Conservation (phyloP, 37 sponge, comb jelly and placozoan species). For the Ianthella basta region DNA sequence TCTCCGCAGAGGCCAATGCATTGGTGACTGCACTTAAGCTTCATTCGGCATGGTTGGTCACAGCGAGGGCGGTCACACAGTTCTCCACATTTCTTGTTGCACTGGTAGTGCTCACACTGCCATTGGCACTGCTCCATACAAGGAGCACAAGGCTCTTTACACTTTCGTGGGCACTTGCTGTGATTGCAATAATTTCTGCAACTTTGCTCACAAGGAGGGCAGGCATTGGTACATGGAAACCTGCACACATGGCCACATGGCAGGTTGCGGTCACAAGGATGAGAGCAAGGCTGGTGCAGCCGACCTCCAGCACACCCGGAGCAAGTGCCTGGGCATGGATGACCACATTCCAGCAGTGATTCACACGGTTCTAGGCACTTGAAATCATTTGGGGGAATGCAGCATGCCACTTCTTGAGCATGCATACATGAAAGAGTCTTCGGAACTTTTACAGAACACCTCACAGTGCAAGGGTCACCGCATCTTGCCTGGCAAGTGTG, state of each 20-base stretch:
- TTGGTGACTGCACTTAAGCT: slow-evolving; percentile 67
- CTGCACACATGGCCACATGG: slow-evolving; percentile 83
- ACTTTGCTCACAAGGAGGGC: slow-evolving; percentile 69
- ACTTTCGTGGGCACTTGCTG: slow-evolving; percentile 71
- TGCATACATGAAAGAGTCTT: slow-evolving; percentile 74
- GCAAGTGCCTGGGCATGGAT: slow-evolving; percentile 79
- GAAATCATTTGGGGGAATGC: background rate
- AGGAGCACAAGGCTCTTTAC: slow-evolving; percentile 72
- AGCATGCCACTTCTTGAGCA: slow-evolving; percentile 40
- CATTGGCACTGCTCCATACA: slow-evolving; percentile 85
- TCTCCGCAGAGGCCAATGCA: slow-evolving; percentile 96
- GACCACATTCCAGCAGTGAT: slow-evolving; percentile 65
- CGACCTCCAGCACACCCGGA: slow-evolving; percentile 68
- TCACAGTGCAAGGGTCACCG: slow-evolving; percentile 61
- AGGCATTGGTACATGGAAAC: slow-evolving; percentile 63
- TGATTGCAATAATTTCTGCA: slow-evolving; percentile 82
- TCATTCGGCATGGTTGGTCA: slow-evolving; percentile 48
- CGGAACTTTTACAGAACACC: slow-evolving; percentile 36
- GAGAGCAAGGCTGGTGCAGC: slow-evolving; percentile 65
- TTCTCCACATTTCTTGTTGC: slow-evolving; percentile 78
- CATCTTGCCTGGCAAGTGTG: slow-evolving; percentile 75
- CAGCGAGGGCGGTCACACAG: slow-evolving; percentile 78
- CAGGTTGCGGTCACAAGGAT: slow-evolving; percentile 70
- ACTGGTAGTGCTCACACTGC: slow-evolving; percentile 73
- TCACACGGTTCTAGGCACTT: slow-evolving; percentile 54